Base-by-base conservation (phyloP, 2,888 invertebrate genomes). In the Eupeodes latifasciatus region DNA sequence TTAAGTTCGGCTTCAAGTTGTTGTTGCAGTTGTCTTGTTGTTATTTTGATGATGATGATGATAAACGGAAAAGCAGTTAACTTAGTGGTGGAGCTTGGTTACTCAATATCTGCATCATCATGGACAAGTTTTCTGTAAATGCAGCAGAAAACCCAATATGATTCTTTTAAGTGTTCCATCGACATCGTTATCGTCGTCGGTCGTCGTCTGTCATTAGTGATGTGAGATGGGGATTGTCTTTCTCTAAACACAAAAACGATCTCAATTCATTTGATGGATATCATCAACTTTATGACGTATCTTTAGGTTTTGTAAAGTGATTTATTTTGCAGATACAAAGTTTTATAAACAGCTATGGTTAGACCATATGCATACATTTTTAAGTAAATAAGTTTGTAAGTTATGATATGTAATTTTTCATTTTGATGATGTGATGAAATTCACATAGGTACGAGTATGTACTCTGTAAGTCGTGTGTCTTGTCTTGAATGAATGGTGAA, bases 61-160 rank as follows among this genome's bases (percentile, higher is more conserved):
- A 72, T 49, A 61, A 62, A 61, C 81, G 74, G 74, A 74, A 86
- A 84, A 84, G 69, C 75, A 34, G 64, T 53, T 16, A 5, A 19
- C 47, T 36, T 27, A 11, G 40, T 40, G 40, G 0, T 36, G 36
- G 36, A 6, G 36, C 36, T 36, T 47, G 34, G 44, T 88, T 88
- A 81, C 81, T 55, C 59, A 88, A 88, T 69, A 67, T 27, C 12
- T 71, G 79, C 75, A 85, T 55, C 75, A 85, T 55, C 72, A 71
- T 64, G 40, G 53, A 82, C 59, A 59, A 44, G 59, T 51, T 59
- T 61, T 51, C 59, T 36, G 34, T 36, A 59, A 36, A n/a, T 1
- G 2, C 7, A 34, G 10, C 34, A 1, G 11, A 11, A 59, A 59
- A 59, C 27, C 59, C 59, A 34, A 5, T 27, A 36, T 59, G 59